A percentile compares a stretch with the other conserved stretches of the same genome.
These are phyloP conservation scores for Acrobasis consociella DNA, from an alignment of 2,888 invertebrate species.

Conservation along the genomic window DNA sequence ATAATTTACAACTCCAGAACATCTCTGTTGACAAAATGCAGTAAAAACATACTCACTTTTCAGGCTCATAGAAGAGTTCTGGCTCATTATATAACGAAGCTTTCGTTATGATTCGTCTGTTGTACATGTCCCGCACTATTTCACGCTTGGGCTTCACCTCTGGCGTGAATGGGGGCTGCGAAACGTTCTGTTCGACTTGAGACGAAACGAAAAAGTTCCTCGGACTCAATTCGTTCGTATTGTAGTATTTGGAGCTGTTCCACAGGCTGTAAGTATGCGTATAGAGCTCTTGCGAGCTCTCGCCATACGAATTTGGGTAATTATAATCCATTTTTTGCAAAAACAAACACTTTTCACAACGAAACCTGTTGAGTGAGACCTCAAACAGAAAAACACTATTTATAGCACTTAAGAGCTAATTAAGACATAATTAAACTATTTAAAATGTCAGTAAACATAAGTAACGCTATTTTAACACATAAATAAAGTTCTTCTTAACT, in stretches of 20 bases:
- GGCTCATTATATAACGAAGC: constrained; percentile 36
- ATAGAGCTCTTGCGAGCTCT: constrained; percentile 34
- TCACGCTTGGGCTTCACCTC: constrained; percentile 18
- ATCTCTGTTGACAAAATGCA: too few species aligned
- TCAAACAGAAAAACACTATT: not conserved
- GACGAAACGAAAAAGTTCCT: constrained; percentile 34
- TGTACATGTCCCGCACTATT: constrained; percentile 30
- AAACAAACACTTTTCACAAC: constrained; percentile 6
- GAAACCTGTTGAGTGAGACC: constrained; percentile 8
- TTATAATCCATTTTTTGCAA: constrained; percentile 36
- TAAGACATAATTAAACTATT: not conserved
- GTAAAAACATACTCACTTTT: constrained; percentile 30
- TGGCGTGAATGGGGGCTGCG: not conserved
- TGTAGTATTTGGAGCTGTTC: constrained; percentile 45
- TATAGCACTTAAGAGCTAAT: not conserved
- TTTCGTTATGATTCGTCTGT: constrained; percentile 28
- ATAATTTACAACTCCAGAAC: too few species aligned
- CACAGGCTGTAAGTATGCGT: constrained; percentile 45
- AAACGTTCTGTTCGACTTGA: not conserved
- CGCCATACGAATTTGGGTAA: constrained; percentile 34
- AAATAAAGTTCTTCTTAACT: not conserved
- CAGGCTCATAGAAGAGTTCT: constrained; percentile 27
- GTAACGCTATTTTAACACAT: not conserved
- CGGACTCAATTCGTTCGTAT: constrained; percentile 45
- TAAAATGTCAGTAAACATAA: not conserved